Evolutionary conservation across 1,140 invertebrate species (phyloP).

Genomic region (Drosophila pectinifera): DNA sequence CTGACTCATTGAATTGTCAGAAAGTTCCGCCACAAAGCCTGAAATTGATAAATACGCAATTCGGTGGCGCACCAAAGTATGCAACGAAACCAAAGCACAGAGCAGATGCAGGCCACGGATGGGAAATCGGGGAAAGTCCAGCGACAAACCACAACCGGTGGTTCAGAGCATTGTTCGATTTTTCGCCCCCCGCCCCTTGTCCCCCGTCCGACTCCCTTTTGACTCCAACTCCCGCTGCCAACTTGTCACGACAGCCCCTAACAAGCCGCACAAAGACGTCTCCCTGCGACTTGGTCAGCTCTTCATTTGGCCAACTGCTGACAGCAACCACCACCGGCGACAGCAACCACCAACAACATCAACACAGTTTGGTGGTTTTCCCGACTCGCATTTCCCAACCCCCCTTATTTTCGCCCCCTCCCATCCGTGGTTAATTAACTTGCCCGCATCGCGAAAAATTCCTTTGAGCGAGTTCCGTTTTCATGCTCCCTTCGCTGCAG

Average conservation of each 20-base stretch:
- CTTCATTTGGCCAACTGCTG: conserved; percentile 75
- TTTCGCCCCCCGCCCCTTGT: neutral
- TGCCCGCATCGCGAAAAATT: conserved; percentile 61
- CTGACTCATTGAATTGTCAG: neutral
- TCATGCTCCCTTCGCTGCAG: conserved; percentile 42
- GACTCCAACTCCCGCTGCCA: conserved; percentile 22
- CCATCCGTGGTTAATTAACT: conserved; percentile 71
- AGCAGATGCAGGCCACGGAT: neutral
- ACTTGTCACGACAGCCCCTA: conserved; percentile 29
- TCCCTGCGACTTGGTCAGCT: conserved; percentile 63
- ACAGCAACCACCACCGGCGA: conserved; percentile 44
- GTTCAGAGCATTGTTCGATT: conserved; percentile 39
- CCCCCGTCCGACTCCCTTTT: neutral
- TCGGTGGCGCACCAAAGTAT: conserved; percentile 13
- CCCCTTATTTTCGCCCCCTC: conserved; percentile 11
- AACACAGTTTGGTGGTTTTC: conserved; percentile 63
- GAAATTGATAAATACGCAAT: conserved; percentile 21
- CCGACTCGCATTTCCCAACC: conserved; percentile 27
- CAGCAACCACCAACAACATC: conserved; percentile 20
- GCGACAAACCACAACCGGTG: conserved; percentile 40
- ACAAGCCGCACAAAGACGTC: conserved; percentile 59
- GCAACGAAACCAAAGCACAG: conserved; percentile 25
- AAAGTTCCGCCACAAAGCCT: conserved; percentile 11
- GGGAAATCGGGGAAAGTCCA: conserved; percentile 6
- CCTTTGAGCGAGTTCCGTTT: conserved; percentile 73